Evolutionary conservation across 2,113 vertebrate genomes (phyloP).

Genomic region (Climacteris rufus): DNA sequence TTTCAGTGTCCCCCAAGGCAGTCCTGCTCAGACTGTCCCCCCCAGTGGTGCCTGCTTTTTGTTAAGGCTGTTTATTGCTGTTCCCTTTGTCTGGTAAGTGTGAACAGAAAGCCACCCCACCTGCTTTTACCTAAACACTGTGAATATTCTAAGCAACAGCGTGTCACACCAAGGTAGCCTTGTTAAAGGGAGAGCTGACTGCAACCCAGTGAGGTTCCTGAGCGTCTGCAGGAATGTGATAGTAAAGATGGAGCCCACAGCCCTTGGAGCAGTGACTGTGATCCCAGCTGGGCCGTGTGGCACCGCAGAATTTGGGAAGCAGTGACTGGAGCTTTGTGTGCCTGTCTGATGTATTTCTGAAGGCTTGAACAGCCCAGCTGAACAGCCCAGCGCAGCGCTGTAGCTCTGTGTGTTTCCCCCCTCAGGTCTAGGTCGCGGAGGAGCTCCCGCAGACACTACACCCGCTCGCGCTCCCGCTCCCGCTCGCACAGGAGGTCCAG

Average conservation of each 20-base stretch:
- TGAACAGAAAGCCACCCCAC: neutral
- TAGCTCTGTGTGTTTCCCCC: too few relatives aligned
- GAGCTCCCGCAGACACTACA: conserved; percentile 90
- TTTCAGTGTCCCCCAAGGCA: neutral
- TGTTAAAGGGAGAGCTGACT: neutral
- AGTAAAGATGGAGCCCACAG: neutral
- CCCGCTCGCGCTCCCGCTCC: conserved; percentile 86
- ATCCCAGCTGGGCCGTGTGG: neutral
- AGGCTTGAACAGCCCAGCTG: neutral
- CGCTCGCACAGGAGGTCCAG: conserved; percentile 87
- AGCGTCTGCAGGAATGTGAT: neutral
- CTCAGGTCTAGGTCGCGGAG: conserved; percentile 88
- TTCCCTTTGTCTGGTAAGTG: neutral
- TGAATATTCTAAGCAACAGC: neutral
- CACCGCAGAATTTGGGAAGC: neutral
- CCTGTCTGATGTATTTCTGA: accelerated
- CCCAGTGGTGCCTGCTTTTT: neutral
- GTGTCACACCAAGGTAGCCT: neutral
- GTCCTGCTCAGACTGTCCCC: neutral
- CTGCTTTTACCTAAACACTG: neutral
- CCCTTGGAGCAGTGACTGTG: neutral
- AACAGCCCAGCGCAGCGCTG: too few relatives aligned
- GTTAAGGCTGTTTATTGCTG: neutral
- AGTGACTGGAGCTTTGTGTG: neutral
- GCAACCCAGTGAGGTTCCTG: neutral